Evolutionary conservation across 2,797 vertebrate species (phyloP).

Genomic region (Esox masquinongy): DNA sequence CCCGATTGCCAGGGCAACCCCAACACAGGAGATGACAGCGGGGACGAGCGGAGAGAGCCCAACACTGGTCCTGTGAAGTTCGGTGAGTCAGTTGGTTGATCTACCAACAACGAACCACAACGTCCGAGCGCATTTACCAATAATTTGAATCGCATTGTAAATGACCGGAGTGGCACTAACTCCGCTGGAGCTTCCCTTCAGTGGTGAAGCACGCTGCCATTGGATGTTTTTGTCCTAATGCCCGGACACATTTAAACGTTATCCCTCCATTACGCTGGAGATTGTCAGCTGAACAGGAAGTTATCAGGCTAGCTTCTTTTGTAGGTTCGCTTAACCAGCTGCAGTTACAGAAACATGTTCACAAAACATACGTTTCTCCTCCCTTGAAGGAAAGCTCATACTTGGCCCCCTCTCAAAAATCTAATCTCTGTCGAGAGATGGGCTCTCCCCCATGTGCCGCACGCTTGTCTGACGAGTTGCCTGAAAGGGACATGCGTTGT

Average conservation of each 20-base stretch:
- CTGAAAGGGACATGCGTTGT: no score
- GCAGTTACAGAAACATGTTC: no score
- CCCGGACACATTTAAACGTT: not conserved
- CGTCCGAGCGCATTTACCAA: not conserved
- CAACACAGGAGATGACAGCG: conserved; percentile 66
- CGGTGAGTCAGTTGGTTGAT: conserved; percentile 65
- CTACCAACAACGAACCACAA: not conserved
- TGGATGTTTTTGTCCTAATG: not conserved
- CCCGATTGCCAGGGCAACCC: conserved; percentile 51
- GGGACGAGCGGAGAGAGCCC: conserved; percentile 75
- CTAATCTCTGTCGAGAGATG: no score
- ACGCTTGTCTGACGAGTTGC: no score
- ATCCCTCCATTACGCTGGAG: not conserved
- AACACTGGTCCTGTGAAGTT: conserved; percentile 66
- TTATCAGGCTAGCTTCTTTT: no score
- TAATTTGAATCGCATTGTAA: not conserved
- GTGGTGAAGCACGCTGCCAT: not conserved
- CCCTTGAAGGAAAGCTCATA: no score
- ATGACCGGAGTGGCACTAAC: not conserved
- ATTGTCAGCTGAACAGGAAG: no score
- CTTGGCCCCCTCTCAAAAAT: no score
- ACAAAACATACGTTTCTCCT: no score
- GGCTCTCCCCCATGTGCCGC: no score
- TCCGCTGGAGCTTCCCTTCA: not conserved
- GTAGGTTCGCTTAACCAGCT: no score